Percentiles rank a stretch among this genome's conserved stretches.
Evolutionary conservation across 2,888 invertebrate genomes (phyloP).

Genomic region (Tetragnatha montana): DNA sequence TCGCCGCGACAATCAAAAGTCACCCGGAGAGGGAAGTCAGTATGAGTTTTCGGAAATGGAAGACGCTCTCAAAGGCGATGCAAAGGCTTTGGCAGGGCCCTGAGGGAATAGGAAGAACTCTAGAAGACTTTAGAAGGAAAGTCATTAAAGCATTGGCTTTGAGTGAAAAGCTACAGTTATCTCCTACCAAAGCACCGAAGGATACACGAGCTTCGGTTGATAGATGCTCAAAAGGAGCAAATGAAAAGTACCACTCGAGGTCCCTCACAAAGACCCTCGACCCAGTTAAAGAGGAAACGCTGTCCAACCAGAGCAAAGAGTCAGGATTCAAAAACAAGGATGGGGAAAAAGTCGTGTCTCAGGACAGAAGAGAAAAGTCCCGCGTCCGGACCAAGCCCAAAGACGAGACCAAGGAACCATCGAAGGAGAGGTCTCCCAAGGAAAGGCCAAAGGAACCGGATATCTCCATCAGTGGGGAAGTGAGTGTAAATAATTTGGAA

Average conservation of each 20-base stretch:
- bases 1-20: too few species aligned
- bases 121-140: too few species aligned
- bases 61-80: too few species aligned
- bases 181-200: conserved; percentile 60
- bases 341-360: conserved; percentile 57
- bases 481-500: conserved; percentile 61
- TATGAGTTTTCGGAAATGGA: too few species aligned
- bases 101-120: too few species aligned
- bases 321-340: conserved; percentile 32
- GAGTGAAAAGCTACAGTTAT: conserved; percentile 73
- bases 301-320: conserved; percentile 39
- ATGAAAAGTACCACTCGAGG: conserved; percentile 55
- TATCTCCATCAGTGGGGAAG: conserved; percentile 73
- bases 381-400: conserved; percentile 52
- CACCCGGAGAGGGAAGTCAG: too few species aligned
- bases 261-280: conserved; percentile 61
- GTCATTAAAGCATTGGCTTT: too few species aligned
- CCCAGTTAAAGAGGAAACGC: conserved; percentile 36
- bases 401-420: conserved; percentile 59
- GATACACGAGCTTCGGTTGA: conserved; percentile 69
- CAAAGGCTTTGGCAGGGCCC: too few species aligned
- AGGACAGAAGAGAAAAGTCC: conserved; percentile 64
- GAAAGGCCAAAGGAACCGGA: conserved; percentile 46
- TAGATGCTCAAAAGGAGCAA: conserved; percentile 50
- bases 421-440: conserved; percentile 70